Evolutionary conservation across 2,113 vertebrate species (phyloP).

Genomic region (Daubentonia madagascariensis): DNA sequence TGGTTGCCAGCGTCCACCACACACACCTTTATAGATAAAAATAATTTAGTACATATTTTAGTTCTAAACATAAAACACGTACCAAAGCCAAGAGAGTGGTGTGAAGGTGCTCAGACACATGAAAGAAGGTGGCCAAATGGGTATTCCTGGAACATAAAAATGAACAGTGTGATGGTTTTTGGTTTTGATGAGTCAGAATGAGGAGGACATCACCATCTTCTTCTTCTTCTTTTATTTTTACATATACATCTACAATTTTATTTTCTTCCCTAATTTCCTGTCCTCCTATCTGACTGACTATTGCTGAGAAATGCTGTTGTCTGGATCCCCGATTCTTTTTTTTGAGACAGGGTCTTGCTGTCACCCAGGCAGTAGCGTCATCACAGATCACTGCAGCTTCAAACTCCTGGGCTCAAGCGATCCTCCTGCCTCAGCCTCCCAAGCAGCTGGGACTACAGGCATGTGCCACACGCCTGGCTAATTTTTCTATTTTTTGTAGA

Average conservation of each 20-base stretch:
- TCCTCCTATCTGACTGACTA: neutral
- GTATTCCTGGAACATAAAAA: fast-evolving
- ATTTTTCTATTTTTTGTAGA: no score
- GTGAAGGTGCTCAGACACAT: neutral
- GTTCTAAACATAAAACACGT: neutral
- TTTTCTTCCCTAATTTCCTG: neutral
- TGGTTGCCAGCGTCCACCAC: no score
- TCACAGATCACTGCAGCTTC: no score
- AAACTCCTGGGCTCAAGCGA: no score
- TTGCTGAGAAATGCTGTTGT: neutral
- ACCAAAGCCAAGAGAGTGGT: fast-evolving
- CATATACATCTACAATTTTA: neutral
- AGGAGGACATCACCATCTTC: no score
- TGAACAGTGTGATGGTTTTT: neutral
- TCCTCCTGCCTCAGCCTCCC: no score
- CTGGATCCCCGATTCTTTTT: fast-evolving
- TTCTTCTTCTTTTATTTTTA: neutral
- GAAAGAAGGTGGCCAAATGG: fast-evolving
- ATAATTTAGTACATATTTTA: fast-evolving
- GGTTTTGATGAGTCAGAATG: neutral
- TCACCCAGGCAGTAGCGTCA: no score
- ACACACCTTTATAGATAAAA: neutral
- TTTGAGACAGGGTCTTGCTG: no score
- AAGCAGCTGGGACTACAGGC: no score
- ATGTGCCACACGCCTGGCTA: no score